Percentiles rank a stretch among this genome's conserved stretches.
Conservation (phyloP, 2,797 vertebrate genomes). For the Phyllotis vaccarum region DNA sequence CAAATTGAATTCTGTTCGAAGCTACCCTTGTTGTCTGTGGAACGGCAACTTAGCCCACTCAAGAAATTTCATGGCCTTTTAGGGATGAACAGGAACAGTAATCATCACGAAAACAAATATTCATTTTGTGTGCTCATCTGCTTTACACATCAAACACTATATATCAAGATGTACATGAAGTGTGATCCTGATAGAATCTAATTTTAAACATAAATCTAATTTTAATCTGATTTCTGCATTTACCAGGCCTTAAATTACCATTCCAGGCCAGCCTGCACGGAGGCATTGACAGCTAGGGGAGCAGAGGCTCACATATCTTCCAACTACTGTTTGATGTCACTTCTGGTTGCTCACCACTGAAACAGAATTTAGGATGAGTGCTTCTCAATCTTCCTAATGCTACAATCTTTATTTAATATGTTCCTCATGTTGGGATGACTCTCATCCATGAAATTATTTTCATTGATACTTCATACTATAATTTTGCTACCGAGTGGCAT, state of each 20-base stretch:
- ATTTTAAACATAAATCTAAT: background rate
- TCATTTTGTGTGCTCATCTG: background rate
- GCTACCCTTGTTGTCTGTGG: background rate
- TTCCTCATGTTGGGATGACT: background rate
- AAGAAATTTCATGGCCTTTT: conserved; percentile 10
- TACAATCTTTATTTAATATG: background rate
- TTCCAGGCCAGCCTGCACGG: background rate
- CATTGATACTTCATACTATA: background rate
- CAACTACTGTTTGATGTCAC: background rate
- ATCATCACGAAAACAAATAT: background rate
- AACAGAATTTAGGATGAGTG: background rate
- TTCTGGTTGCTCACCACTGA: background rate
- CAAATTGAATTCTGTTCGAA: background rate
- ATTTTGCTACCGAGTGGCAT: background rate
- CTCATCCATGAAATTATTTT: background rate
- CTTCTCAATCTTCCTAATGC: background rate
- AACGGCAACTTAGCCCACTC: background rate
- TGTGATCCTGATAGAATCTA: background rate
- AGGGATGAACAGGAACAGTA: background rate
- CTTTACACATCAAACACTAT: background rate
- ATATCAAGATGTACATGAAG: background rate
- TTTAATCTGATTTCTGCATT: background rate
- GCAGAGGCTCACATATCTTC: background rate
- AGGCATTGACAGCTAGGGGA: background rate
- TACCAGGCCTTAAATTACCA: background rate